Evolutionary conservation across 1,140 invertebrate genomes (phyloP).

Genomic region (Anoplolepis gracilipes): DNA sequence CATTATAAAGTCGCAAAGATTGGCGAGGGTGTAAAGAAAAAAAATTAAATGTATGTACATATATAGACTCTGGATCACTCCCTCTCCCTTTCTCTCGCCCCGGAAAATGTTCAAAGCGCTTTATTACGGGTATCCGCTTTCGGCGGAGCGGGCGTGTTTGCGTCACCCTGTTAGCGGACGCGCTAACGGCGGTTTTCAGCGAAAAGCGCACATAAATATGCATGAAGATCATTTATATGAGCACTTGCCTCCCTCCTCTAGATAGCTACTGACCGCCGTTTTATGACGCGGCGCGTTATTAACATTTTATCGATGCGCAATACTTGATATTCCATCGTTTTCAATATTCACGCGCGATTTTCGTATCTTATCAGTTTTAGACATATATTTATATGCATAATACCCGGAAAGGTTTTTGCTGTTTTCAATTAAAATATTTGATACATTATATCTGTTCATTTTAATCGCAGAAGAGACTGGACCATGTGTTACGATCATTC

Average conservation of each 20-base stretch:
- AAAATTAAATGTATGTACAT: slow-evolving; percentile 41
- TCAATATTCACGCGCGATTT: neutral
- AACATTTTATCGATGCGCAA: slow-evolving; percentile 81
- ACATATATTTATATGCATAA: neutral
- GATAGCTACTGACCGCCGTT: slow-evolving; percentile 53
- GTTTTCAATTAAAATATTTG: too few relatives aligned
- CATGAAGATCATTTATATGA: slow-evolving; percentile 85
- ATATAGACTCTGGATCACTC: slow-evolving; percentile 9
- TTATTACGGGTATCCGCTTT: slow-evolving; percentile 80
- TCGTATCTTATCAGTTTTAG: slow-evolving; percentile 10
- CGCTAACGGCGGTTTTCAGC: slow-evolving; percentile 80
- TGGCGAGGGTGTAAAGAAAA: neutral
- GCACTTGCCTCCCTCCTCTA: slow-evolving; percentile 11
- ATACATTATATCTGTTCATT: too few relatives aligned
- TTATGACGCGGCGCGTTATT: slow-evolving; percentile 79
- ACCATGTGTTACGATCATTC: too few relatives aligned
- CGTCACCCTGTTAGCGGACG: slow-evolving; percentile 80
- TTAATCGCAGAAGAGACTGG: too few relatives aligned
- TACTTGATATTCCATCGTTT: slow-evolving; percentile 44
- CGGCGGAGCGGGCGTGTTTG: slow-evolving; percentile 77
- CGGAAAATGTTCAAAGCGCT: slow-evolving; percentile 82
- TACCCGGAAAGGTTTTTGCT: too few relatives aligned
- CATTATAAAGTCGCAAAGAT: slow-evolving; percentile 19
- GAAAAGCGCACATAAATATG: slow-evolving; percentile 85
- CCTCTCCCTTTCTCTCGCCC: slow-evolving; percentile 40